Percentiles rank a stretch among this genome's conserved stretches.
phyloP scores from a whole-genome alignment of 2,888 invertebrate species.

The Diadegma fenestrale region DNA sequence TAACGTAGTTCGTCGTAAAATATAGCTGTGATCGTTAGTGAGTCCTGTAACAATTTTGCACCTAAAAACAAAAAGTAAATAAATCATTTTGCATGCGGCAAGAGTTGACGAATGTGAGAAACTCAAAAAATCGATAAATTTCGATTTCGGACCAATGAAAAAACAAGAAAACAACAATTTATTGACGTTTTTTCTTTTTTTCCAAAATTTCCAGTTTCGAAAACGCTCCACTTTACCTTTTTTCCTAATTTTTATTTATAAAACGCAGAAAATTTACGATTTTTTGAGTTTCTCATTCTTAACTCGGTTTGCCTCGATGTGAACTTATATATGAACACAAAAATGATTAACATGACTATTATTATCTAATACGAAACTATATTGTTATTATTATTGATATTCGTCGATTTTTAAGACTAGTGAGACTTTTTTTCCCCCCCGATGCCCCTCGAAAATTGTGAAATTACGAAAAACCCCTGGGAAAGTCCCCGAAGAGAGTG shows the following conservation, averaged over 20 bases:
- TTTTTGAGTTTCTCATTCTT: conserved; percentile 6
- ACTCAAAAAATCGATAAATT: neutral
- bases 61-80: conserved; percentile 42
- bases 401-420: neutral
- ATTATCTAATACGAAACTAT: conserved; percentile 4
- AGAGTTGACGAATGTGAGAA: neutral
- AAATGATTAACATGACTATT: conserved; percentile 1
- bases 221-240: neutral
- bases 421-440: neutral
- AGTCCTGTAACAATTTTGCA: conserved; percentile 69
- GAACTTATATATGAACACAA: neutral
- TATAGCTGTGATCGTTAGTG: conserved; percentile 83
- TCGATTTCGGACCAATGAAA: neutral
- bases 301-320: neutral
- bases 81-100: neutral
- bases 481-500: neutral
- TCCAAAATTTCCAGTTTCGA: neutral
- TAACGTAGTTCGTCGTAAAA: conserved; percentile 74
- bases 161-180: neutral
- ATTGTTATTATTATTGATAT: conserved; percentile 26
- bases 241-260: neutral
- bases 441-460: neutral
- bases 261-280: neutral
- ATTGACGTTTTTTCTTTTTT: neutral
- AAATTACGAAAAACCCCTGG: neutral